Base-by-base conservation (phyloP, 1,140 invertebrate species). In the Temnothorax nylanderi region DNA sequence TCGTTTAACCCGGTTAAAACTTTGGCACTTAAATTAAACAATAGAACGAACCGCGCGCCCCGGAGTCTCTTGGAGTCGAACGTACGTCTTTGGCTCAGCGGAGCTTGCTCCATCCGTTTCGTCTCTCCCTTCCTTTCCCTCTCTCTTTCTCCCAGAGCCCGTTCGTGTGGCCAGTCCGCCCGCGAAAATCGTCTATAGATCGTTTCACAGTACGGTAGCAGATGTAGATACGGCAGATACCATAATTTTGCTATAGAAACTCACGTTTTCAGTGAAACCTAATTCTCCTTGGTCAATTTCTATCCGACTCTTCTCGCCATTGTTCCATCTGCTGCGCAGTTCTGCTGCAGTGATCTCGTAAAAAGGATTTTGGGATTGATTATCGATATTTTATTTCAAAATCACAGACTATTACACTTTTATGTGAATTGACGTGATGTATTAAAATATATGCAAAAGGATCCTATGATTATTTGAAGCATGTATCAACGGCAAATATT, bases 11-110 rank as follows among this genome's bases (percentile, higher is more conserved):
- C 90, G 89, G 90, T 94, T 93, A 93, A 93, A 94, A 94, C 93
- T 94, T 94, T 92, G 93, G 93, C 92, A 94, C 93, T 94, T 94
- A 93, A 94, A 94, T 94, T 94, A 94, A 93, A 94, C 93, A 94
- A 94, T 94, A 94, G 93, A 92, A 91, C 90, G 90, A 93, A 93
- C 90, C 92, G 75, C 87, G 77, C 87, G 77, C 72, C 60, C 72
- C 47, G n/a, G 44, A 76, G 26, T 37, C 67, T 54, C 60, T 41
- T 69, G 32, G 69, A 88, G 88, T 93, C 91, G 90, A 92, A 91
- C 89, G 90, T 91, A 91, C 88, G 88, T 92, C 92, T 93, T 93
- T 81, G 86, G 84, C 90, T 90, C 78, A 60, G 62, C 32, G 18
- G 26, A 62, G 71, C 64, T 71, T 13, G 44, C 64, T 51, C 49